Conservation (phyloP, 2,113 vertebrate genomes). For the Camelus bactrianus region DNA sequence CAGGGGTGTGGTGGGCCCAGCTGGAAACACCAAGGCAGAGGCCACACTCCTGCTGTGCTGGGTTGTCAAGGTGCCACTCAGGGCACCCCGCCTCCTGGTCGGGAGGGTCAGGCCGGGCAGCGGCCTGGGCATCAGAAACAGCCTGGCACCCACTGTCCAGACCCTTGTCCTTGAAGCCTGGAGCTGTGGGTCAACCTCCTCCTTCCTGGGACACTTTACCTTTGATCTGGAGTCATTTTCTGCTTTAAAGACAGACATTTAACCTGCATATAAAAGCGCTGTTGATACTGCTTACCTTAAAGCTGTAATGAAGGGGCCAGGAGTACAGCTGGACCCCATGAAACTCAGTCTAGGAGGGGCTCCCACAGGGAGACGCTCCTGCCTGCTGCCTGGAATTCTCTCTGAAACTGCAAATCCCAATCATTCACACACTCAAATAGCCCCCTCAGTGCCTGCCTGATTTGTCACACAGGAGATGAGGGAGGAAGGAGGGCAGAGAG, state of each 20-base stretch:
- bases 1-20: too few species aligned
- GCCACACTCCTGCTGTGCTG: too few species aligned
- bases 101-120: background rate
- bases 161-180: background rate
- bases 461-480: too few species aligned
- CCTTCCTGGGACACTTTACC: background rate
- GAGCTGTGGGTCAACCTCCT: background rate
- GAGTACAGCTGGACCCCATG: background rate
- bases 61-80: background rate
- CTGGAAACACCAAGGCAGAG: rapidly evolving
- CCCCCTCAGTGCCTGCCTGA: background rate
- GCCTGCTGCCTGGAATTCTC: too few species aligned
- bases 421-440: background rate
- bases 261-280: background rate
- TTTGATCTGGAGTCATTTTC: background rate
- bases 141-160: background rate
- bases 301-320: background rate
- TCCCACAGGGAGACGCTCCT: background rate
- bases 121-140: background rate
- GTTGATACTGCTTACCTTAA: background rate
- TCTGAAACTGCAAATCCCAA: background rate
- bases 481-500: background rate
- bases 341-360: background rate
- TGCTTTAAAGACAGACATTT: background rate
- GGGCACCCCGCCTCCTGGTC: background rate